Evolutionary conservation across 2,888 invertebrate genomes (phyloP).

Genomic region (Stegophylla sp.): DNA sequence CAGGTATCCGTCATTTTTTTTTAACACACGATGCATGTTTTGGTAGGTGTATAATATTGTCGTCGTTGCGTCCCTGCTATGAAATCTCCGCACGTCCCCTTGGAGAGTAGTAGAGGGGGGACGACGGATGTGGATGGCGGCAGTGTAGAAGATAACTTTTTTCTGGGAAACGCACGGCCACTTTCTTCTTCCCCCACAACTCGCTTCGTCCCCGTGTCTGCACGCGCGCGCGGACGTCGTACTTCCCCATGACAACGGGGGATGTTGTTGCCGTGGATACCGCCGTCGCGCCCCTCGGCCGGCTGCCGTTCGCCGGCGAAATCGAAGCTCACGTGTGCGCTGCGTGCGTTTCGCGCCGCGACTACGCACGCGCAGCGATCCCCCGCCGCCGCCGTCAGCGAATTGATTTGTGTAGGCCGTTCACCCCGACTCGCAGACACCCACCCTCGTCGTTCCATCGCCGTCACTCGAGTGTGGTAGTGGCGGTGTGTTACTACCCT

Average conservation of each 20-base stretch:
- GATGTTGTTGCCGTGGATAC: conserved; percentile 59
- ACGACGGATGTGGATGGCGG: neutral
- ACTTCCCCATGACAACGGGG: conserved; percentile 50
- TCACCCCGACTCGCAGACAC: conserved; percentile 44
- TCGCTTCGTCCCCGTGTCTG: no score
- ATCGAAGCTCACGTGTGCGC: conserved; percentile 55
- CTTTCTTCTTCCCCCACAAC: no score
- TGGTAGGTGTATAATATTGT: no score
- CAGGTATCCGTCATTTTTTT: no score
- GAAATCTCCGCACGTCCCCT: neutral
- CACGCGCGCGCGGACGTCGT: neutral
- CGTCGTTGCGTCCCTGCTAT: no score
- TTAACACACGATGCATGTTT: no score
- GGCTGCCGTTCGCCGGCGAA: conserved; percentile 59
- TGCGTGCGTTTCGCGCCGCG: conserved; percentile 43
- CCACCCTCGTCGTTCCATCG: conserved; percentile 3
- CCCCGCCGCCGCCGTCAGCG: conserved; percentile 15
- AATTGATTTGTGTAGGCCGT: conserved; percentile 59
- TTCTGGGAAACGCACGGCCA: conserved; percentile 27
- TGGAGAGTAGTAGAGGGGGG: no score
- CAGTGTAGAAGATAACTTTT: conserved; percentile 15
- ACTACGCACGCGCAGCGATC: conserved; percentile 62
- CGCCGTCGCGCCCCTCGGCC: conserved; percentile 32
- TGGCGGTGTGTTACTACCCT: neutral
- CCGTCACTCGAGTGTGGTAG: neutral